Evolutionary conservation across 2,888 invertebrate genomes (phyloP).

Genomic region (Rhodophaea formosa): DNA sequence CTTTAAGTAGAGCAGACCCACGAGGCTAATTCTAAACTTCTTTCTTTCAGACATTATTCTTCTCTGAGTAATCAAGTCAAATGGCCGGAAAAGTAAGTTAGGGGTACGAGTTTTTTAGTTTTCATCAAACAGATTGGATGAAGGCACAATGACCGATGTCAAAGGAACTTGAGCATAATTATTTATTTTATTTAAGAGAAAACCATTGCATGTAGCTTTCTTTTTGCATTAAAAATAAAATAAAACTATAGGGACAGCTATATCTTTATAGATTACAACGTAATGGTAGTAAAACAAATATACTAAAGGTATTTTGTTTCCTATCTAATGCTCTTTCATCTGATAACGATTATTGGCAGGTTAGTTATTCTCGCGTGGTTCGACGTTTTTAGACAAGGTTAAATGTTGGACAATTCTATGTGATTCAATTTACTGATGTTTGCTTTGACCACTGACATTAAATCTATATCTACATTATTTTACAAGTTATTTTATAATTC

Average conservation of each 20-base stretch:
- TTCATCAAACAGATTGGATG: background rate
- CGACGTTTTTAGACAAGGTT: constrained; percentile 15
- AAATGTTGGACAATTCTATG: background rate
- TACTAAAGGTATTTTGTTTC: constrained; percentile 24
- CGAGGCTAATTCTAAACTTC: constrained; percentile 51
- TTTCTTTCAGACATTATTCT: constrained; percentile 43
- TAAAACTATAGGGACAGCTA: too few relatives aligned
- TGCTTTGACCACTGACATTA: background rate
- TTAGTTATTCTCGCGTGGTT: constrained; percentile 31
- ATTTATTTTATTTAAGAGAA: background rate
- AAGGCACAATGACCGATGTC: constrained; percentile 2
- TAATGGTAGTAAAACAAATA: constrained; percentile 1
- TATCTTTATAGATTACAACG: too few relatives aligned
- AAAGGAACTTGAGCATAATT: background rate
- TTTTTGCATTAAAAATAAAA: too few relatives aligned
- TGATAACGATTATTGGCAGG: constrained; percentile 36
- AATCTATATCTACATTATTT: too few relatives aligned
- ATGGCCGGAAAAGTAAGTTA: constrained; percentile 39
- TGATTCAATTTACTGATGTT: background rate
- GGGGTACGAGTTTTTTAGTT: background rate
- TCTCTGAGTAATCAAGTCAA: constrained; percentile 51
- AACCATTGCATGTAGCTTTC: background rate
- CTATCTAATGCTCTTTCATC: constrained; percentile 26
- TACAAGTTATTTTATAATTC: too few relatives aligned
- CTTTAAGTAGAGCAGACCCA: constrained; percentile 42